Percentiles rank a stretch among this genome's conserved stretches.
Evolutionary conservation across 2,888 invertebrate species (phyloP).

Genomic region (Cataglyphis rosenhaueri): DNA sequence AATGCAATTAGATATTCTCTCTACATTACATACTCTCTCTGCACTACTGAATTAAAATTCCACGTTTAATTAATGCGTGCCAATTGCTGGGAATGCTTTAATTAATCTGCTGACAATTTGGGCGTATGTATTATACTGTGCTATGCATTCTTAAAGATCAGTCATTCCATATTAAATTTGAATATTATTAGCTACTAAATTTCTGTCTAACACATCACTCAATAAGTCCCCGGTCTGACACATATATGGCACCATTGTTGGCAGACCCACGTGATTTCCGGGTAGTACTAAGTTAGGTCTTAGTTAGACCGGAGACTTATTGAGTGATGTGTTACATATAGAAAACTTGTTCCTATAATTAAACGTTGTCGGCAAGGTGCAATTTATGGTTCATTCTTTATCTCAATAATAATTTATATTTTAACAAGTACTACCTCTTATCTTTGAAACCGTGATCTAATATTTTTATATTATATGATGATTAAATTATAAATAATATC

Average conservation of each 20-base stretch:
- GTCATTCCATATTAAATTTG: background rate
- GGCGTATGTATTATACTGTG: background rate
- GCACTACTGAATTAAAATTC: conserved; percentile 60
- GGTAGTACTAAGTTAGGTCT: too few species aligned
- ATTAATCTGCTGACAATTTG: background rate
- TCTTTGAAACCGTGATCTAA: background rate
- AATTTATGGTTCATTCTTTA: conserved; percentile 25
- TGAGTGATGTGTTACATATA: too few species aligned
- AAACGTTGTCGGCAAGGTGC: conserved; percentile 10
- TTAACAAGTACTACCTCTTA: background rate
- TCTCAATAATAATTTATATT: conserved; percentile 8
- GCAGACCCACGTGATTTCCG: too few species aligned
- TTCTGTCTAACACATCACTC: too few species aligned
- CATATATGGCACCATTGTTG: too few species aligned
- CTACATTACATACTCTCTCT: background rate
- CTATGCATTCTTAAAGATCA: background rate
- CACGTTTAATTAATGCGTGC: conserved; percentile 55
- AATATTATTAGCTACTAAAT: conserved; percentile 12
- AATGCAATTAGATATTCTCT: conserved; percentile 31
- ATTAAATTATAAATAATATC: conserved; percentile 27
- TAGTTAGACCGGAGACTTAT: too few species aligned
- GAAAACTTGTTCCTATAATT: conserved; percentile 32
- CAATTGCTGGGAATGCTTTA: conserved; percentile 50
- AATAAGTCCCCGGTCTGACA: too few species aligned
- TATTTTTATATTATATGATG: background rate